phyloP scores from a whole-genome alignment of 1,140 invertebrate genomes.

The Calephelis virginiensis region DNA sequence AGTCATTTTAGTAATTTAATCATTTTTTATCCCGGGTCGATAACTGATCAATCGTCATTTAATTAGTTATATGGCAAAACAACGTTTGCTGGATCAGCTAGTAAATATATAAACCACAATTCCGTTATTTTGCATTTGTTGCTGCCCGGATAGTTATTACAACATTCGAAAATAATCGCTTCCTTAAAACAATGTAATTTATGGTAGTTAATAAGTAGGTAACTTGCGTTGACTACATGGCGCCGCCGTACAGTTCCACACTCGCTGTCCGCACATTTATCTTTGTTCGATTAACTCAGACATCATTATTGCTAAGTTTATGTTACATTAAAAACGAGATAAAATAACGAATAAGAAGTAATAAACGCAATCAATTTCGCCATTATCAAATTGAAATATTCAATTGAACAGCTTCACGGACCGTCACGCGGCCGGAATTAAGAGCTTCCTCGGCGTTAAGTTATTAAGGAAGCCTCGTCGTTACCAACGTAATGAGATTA shows the following conservation, averaged over 20 bases:
- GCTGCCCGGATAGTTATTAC: too few species aligned
- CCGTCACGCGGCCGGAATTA: conserved; percentile 47
- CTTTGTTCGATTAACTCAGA: neutral
- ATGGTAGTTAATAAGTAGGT: neutral
- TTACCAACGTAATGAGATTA: conserved; percentile 62
- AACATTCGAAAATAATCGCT: too few species aligned
- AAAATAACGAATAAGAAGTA: conserved; percentile 7
- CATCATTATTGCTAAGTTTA: neutral
- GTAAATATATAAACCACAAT: too few species aligned
- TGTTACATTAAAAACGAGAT: neutral
- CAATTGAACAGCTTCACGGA: conserved; percentile 23
- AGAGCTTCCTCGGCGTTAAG: conserved; percentile 45
- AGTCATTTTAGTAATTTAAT: too few species aligned
- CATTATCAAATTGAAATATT: conserved; percentile 25
- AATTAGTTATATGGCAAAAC: too few species aligned
- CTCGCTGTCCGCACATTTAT: neutral
- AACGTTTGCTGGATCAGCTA: too few species aligned
- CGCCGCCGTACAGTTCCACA: neutral
- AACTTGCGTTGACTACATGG: neutral
- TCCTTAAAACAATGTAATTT: too few species aligned
- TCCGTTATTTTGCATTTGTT: too few species aligned
- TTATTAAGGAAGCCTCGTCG: conserved; percentile 66
- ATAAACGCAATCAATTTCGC: conserved; percentile 27
- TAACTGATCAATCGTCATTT: too few species aligned
- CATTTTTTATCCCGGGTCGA: too few species aligned